Evolutionary conservation across 2,113 vertebrate genomes (phyloP).

Genomic region (Dicerorhinus sumatrensis): DNA sequence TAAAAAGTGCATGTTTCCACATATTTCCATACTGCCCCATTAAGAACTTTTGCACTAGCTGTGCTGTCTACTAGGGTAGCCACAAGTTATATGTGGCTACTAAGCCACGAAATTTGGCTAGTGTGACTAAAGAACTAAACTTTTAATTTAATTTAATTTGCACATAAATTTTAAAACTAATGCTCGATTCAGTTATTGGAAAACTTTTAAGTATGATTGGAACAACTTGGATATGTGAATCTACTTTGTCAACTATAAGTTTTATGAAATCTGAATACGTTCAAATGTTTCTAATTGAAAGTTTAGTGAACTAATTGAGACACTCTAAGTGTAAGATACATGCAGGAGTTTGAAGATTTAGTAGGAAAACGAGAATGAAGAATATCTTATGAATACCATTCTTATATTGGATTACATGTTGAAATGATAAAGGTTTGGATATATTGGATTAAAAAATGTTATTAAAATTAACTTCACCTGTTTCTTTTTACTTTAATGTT

Average conservation of each 20-base stretch:
- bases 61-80: background rate
- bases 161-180: background rate
- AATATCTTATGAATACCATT: background rate
- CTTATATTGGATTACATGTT: background rate
- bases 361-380: background rate
- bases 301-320: background rate
- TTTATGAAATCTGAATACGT: slow-evolving; percentile 15
- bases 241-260: background rate
- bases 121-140: background rate
- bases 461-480: slow-evolving; percentile 23
- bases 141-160: slow-evolving; percentile 20
- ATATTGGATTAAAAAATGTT: background rate
- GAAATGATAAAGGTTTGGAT: background rate
- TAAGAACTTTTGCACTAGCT: background rate
- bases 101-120: background rate
- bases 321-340: background rate
- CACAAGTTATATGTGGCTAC: background rate
- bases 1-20: background rate
- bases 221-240: background rate
- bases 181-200: background rate
- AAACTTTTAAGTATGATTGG: slow-evolving; percentile 9
- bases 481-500: slow-evolving; percentile 19
- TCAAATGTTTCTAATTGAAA: slow-evolving; percentile 25
- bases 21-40: background rate
- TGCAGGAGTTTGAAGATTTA: background rate